Percentiles rank a stretch among this genome's conserved stretches.
Conservation (phyloP, 2,888 invertebrate genomes). For the Pteria penguin region DNA sequence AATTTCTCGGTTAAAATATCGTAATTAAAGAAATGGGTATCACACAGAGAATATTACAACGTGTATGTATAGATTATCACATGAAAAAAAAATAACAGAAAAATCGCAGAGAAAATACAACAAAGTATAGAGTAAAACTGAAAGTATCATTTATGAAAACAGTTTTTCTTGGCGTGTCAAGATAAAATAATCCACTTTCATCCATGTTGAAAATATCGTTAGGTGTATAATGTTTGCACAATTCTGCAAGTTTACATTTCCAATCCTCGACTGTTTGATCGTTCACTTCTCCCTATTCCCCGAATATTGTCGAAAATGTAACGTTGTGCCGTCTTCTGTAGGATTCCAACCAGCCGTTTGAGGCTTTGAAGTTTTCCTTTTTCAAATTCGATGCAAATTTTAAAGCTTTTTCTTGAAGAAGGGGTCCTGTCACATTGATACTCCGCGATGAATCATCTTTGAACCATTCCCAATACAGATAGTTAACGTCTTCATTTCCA, state of each 20-base stretch:
- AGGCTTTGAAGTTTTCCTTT: slow-evolving; percentile 38
- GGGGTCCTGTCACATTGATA: too few relatives aligned
- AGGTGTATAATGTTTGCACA: slow-evolving; percentile 40
- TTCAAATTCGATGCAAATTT: too few relatives aligned
- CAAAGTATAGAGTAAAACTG: too few relatives aligned
- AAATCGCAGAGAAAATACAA: too few relatives aligned
- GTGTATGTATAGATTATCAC: too few relatives aligned
- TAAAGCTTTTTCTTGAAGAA: too few relatives aligned
- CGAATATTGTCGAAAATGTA: slow-evolving; percentile 36
- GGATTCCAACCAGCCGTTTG: slow-evolving; percentile 39
- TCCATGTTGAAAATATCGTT: background rate
- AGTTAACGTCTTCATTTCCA: slow-evolving; percentile 45
- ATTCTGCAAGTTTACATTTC: slow-evolving; percentile 31
- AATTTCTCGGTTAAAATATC: too few relatives aligned
- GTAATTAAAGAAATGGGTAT: too few relatives aligned
- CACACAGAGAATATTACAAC: too few relatives aligned
- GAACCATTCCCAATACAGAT: slow-evolving; percentile 42
- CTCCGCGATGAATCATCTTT: slow-evolving; percentile 28
- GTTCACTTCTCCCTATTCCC: slow-evolving; percentile 41
- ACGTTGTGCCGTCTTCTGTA: slow-evolving; percentile 36
- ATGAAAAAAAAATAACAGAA: too few relatives aligned
- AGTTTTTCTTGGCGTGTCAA: background rate
- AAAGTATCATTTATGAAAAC: slow-evolving; percentile 7
- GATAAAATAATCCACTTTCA: slow-evolving; percentile 17
- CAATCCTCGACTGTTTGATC: slow-evolving; percentile 23